phyloP scores from a whole-genome alignment of 2,113 vertebrate genomes.

The Phaethornis superciliosus region DNA sequence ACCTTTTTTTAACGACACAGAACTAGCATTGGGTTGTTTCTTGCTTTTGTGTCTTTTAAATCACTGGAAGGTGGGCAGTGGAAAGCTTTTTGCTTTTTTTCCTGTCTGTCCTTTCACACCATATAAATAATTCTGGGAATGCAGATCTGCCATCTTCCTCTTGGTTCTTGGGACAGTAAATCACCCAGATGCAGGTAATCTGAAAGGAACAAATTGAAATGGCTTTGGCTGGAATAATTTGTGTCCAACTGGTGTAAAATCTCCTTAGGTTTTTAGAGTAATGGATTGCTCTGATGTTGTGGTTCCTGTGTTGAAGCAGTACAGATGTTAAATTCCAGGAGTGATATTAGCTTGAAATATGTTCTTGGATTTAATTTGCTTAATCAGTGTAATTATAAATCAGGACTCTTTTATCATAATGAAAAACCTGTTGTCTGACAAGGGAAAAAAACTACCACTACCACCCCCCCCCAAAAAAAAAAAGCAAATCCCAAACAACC shows the following conservation, averaged over 20 bases:
- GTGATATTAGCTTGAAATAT: constrained; percentile 9
- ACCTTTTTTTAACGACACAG: neutral
- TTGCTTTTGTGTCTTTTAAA: neutral
- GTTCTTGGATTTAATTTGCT: constrained; percentile 23
- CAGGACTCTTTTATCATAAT: neutral
- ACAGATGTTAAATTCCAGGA: neutral
- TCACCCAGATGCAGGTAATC: neutral
- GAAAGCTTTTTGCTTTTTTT: neutral
- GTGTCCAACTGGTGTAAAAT: neutral
- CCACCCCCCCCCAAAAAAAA: too few species aligned
- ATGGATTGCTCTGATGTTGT: neutral
- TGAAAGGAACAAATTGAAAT: neutral
- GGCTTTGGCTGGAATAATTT: neutral
- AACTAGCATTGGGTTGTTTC: neutral
- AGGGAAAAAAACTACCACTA: neutral
- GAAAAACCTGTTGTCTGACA: neutral
- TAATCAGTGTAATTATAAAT: constrained; percentile 6
- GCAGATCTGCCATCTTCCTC: neutral
- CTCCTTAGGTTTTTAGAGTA: neutral
- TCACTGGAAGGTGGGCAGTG: neutral
- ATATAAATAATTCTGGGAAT: neutral
- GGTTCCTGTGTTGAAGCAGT: neutral
- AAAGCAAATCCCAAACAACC: neutral
- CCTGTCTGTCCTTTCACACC: too few species aligned
- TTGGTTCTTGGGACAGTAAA: neutral